Evolutionary conservation across 2,888 invertebrate genomes (phyloP), one percentile per base, ranked within the genome.

Genomic region (Lobophora halterata): DNA sequence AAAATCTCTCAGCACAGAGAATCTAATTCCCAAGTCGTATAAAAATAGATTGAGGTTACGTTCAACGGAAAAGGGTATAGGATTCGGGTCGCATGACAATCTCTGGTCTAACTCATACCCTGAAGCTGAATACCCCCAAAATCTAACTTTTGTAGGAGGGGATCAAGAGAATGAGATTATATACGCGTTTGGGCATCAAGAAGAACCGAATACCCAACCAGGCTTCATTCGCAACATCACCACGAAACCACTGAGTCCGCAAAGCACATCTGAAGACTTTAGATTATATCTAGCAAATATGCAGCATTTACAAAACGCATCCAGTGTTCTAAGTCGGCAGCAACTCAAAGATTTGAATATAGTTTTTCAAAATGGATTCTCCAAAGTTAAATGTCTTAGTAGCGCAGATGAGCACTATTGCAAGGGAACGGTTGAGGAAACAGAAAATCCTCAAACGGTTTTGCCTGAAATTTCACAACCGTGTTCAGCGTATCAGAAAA

Each of bases 241-340:
- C 0, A 91, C 92, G 0, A 91, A 92, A 45, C 89, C 92, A 1
- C 59, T 93, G 0, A 92, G 92, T 18, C 91, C 91, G 1, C 91
- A 91, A 49, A 90, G 89, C 11, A 91, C 91, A 0, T 90, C 91
- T 0, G 93, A 93, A 64, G 93, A 93, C 59, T 93, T 93, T 49
- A 89, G 92, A 58, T 71, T 91, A 40, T 93, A 93, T 64, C 71
- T 93, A 47, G 93, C 93, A 10, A 93, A 93, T 59, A 91, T 93
- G 71, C 93, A 93, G 57, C 91, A 93, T 65, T 64, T 93, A 3
- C 93, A 93, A 53, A 93, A 91, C 47, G 93, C 93, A 0, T 90
- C 92, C 0, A 92, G 91, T 53, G 80, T 91, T 0, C 65, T 93
- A 2, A 81, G 89, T 0, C 72, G 92, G n/a, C 79, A 89, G 17